Conservation (phyloP, 2,113 vertebrate genomes). For the Polypterus bichir region DNA sequence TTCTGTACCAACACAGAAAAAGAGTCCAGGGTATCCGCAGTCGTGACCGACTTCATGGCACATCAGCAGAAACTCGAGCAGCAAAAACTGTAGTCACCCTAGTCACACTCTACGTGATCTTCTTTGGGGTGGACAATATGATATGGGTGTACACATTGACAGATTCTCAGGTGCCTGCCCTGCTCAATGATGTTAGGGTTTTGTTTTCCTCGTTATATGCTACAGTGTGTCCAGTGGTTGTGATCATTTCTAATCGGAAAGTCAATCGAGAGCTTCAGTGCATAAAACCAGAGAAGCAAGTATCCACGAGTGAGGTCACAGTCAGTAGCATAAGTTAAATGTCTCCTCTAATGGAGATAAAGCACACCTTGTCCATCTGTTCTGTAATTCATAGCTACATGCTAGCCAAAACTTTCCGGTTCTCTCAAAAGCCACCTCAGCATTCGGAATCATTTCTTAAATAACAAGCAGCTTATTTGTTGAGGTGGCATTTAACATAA, state of each 20-base stretch:
- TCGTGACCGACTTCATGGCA: conserved; percentile 7
- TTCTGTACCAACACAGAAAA: conserved; percentile 21
- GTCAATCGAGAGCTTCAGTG: neutral
- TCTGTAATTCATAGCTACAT: no score
- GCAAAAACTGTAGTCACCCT: conserved; percentile 22
- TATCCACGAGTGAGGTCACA: no score
- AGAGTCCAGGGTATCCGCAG: conserved; percentile 12
- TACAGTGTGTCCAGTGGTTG: conserved; percentile 21
- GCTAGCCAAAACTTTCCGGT: no score
- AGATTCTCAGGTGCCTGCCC: conserved; percentile 9
- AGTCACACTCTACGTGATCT: conserved; percentile 22
- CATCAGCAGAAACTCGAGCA: conserved; percentile 17
- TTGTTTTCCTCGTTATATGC: conserved; percentile 26
- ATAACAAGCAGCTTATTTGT: no score
- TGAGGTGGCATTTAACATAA: no score
- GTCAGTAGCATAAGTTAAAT: no score
- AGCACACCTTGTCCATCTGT: no score
- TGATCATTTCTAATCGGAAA: conserved; percentile 26
- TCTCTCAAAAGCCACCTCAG: no score
- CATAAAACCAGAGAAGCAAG: no score
- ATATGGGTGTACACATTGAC: conserved; percentile 24
- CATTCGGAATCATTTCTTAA: no score
- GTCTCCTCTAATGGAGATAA: no score
- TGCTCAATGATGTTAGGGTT: conserved; percentile 16
- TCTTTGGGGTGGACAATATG: conserved; percentile 22